Base-by-base conservation (phyloP, 2,888 invertebrate genomes). In the Meteorus cinctellus region DNA sequence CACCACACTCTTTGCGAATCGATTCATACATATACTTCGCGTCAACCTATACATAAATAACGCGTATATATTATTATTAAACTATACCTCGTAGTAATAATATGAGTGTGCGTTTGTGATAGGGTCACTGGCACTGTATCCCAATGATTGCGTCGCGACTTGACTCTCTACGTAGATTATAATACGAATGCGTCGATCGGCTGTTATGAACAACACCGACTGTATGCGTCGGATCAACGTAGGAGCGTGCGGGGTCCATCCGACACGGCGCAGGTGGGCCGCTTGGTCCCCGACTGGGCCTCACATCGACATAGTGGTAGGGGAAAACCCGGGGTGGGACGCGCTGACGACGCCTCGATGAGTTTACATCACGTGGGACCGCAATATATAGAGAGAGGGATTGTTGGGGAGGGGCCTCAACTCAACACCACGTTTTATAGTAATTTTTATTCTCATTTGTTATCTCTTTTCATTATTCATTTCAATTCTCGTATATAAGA, bases 161-260 rank as follows among this genome's bases (percentile, higher is more conserved):
- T 19, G n/a, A 55, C 19, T 55, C 55, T 55, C 55, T 24, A 14
- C 66, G 36, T 65, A 34, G 4, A 19, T 65, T 34, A 24, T 41
- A 41, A 41, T 36, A 45, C 24, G 24, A 51, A 68, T 71, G 62
- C 71, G 71, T 62, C 27, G 62, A 71, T 71, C 62, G 71, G 8
- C 36, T 84, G 84, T 85, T 85, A 83, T 83, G 82, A 82, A 82
- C 83, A 83, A 77, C 59, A 81, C 81, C 63, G 73, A 73, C 83
- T 83, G 83, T 80, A 80, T 71, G 66, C 82, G 83, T 81, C 80
- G 83, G 81, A 84, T 84, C 82, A 81, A 80, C 84, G 80, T 83
- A 83, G 83, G 83, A 86, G 84, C 85, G 82, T 86, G 85, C 83
- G 83, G 83, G 83, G 82, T 85, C 86, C 86, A 86, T 85, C 84